A percentile compares a stretch with the other conserved stretches of the same genome.
Evolutionary conservation across 1,140 invertebrate species (phyloP).

Genomic region (Hycleus phaleratus): DNA sequence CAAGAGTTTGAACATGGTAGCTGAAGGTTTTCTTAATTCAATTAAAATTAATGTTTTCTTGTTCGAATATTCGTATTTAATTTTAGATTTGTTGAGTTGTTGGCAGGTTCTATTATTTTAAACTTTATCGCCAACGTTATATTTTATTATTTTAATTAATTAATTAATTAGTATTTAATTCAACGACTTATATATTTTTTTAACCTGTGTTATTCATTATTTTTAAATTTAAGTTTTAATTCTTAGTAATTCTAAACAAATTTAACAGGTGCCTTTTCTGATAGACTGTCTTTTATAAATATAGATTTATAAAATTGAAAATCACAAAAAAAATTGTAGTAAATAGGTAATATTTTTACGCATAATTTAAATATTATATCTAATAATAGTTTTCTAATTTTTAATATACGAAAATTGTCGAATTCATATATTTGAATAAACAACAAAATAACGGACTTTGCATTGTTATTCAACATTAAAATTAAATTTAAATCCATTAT

Average conservation of each 20-base stretch:
- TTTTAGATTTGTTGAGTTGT: not conserved
- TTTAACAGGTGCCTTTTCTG: constrained; percentile 6
- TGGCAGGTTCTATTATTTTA: too few relatives aligned
- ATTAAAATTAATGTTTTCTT: not conserved
- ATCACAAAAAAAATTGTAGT: not conserved
- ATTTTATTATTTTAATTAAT: too few relatives aligned
- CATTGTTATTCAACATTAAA: constrained; percentile 32
- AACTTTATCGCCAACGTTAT: too few relatives aligned
- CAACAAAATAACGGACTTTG: too few relatives aligned
- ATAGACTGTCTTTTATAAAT: constrained; percentile 5
- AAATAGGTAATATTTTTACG: too few relatives aligned
- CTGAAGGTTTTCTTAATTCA: constrained; percentile 18
- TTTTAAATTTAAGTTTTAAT: too few relatives aligned
- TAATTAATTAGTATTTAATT: not conserved
- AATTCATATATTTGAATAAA: too few relatives aligned
- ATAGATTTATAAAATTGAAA: constrained; percentile 5
- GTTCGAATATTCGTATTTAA: not conserved
- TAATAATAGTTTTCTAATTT: too few relatives aligned
- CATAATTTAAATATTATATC: too few relatives aligned
- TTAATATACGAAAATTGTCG: too few relatives aligned
- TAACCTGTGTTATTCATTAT: too few relatives aligned
- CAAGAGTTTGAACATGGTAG: constrained; percentile 57
- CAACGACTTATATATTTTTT: too few relatives aligned
- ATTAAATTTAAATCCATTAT: constrained; percentile 48
- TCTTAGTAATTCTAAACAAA: not conserved